These are phyloP conservation scores for Xyrauchen texanus DNA, from an alignment of 2,113 vertebrate genomes.

Conservation along the genomic window DNA sequence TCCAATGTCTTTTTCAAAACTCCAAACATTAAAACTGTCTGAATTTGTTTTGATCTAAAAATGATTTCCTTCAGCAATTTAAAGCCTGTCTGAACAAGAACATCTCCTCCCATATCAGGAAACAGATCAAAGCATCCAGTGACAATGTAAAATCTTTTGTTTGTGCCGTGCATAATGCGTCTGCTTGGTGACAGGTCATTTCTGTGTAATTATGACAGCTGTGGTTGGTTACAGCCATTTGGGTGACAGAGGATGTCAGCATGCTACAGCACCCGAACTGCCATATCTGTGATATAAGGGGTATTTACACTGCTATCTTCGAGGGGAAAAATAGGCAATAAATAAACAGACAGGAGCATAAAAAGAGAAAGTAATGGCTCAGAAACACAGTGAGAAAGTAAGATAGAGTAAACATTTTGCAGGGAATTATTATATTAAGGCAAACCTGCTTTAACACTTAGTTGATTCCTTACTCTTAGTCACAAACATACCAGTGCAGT, in stretches of 20 bases:
- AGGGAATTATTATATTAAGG: no score
- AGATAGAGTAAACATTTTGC: no score
- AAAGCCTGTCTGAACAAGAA: conserved; percentile 29
- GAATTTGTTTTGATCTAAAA: conserved; percentile 16
- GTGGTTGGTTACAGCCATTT: conserved; percentile 29
- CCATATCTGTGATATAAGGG: conserved; percentile 28
- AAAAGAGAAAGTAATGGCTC: conserved; percentile 2
- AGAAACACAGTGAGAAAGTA: not conserved
- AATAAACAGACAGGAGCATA: conserved; percentile 1
- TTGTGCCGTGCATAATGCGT: conserved; percentile 30
- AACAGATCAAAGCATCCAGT: conserved; percentile 22
- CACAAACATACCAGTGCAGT: conserved; percentile 8
- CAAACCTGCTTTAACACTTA: no score
- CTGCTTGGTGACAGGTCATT: conserved; percentile 35
- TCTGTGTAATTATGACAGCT: conserved; percentile 41
- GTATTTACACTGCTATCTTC: conserved; percentile 37
- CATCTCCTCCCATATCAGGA: conserved; percentile 19
- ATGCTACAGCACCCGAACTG: conserved; percentile 6
- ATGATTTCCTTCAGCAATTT: conserved; percentile 26
- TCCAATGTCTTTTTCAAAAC: not conserved
- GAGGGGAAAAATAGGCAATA: not conserved
- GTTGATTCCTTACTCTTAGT: conserved; percentile 1
- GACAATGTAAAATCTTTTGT: conserved; percentile 29
- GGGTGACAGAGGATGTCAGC: conserved; percentile 17
- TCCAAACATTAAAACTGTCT: not conserved